These are phyloP conservation scores for Bombus haemorrhoidalis DNA, from an alignment of 1,140 invertebrate genomes.

Conservation along the genomic window DNA sequence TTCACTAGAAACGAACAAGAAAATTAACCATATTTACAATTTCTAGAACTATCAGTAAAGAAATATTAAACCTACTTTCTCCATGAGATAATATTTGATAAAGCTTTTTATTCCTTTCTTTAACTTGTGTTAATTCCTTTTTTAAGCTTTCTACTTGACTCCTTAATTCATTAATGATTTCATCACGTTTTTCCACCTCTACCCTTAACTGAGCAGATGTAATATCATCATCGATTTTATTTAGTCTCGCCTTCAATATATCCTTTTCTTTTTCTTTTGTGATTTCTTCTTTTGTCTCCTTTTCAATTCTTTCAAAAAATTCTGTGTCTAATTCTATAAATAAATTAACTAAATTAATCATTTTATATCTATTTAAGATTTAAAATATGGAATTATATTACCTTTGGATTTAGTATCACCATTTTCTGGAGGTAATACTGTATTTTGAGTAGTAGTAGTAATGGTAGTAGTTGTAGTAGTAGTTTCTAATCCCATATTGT, in stretches of 20 bases:
- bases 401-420: slow-evolving; percentile 67
- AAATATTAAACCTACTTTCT: slow-evolving; percentile 86
- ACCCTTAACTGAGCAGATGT: slow-evolving; percentile 85
- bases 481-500: slow-evolving; percentile 76
- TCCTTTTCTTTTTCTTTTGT: slow-evolving; percentile 87
- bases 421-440: slow-evolving; percentile 33
- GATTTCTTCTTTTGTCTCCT: slow-evolving; percentile 86
- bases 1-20: slow-evolving; percentile 84
- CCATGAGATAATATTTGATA: slow-evolving; percentile 90
- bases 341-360: slow-evolving; percentile 27
- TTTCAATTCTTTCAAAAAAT: slow-evolving; percentile 88
- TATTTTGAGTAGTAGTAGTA: slow-evolving; percentile 23
- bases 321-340: slow-evolving; percentile 78
- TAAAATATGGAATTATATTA: slow-evolving; percentile 30
- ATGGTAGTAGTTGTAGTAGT: not conserved
- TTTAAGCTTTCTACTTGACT: slow-evolving; percentile 86
- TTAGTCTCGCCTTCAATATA: slow-evolving; percentile 81
- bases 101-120: slow-evolving; percentile 90
- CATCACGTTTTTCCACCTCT: slow-evolving; percentile 86
- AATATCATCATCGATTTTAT: slow-evolving; percentile 83
- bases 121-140: slow-evolving; percentile 88
- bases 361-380: not conserved
- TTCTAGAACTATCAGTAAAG: slow-evolving; percentile 2
- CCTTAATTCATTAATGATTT: slow-evolving; percentile 85
- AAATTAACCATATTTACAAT: slow-evolving; percentile 18